Conservation (phyloP, 2,113 vertebrate species). For the Leptodactylus fuscus region DNA sequence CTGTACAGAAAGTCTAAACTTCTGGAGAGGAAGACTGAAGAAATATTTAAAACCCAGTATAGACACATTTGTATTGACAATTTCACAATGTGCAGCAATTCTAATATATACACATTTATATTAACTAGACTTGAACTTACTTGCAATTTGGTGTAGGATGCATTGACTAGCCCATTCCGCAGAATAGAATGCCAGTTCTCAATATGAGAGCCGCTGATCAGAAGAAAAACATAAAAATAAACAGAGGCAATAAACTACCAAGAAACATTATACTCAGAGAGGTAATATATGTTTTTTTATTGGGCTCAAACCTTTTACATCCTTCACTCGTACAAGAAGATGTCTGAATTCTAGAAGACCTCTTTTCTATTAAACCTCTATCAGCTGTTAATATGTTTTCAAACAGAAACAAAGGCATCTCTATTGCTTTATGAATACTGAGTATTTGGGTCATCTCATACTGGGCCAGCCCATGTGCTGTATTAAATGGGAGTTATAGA, state of each 20-base stretch:
- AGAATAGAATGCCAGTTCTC: conserved; percentile 99
- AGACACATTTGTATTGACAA: too few species aligned
- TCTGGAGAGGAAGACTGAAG: too few species aligned
- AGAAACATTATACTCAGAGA: not conserved
- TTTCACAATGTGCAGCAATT: too few species aligned
- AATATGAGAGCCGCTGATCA: conserved; percentile 94
- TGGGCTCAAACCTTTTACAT: not conserved
- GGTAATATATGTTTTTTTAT: not conserved
- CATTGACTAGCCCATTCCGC: conserved; percentile 98
- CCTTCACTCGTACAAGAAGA: not conserved
- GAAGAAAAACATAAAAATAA: not conserved
- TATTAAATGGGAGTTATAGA: too few species aligned
- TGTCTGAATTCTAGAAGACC: not conserved
- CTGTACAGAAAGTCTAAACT: too few species aligned
- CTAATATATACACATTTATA: too few species aligned
- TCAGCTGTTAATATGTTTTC: too few species aligned
- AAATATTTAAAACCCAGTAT: too few species aligned
- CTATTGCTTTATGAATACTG: too few species aligned
- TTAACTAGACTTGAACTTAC: conserved; percentile 72
- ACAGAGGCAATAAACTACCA: not conserved
- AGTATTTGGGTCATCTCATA: too few species aligned
- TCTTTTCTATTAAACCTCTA: not conserved
- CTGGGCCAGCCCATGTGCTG: too few species aligned
- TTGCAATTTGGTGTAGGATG: conserved; percentile 99
- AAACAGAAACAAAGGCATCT: too few species aligned